phyloP scores from a whole-genome alignment of 2,113 vertebrate species.

The Mus spicilegus region DNA sequence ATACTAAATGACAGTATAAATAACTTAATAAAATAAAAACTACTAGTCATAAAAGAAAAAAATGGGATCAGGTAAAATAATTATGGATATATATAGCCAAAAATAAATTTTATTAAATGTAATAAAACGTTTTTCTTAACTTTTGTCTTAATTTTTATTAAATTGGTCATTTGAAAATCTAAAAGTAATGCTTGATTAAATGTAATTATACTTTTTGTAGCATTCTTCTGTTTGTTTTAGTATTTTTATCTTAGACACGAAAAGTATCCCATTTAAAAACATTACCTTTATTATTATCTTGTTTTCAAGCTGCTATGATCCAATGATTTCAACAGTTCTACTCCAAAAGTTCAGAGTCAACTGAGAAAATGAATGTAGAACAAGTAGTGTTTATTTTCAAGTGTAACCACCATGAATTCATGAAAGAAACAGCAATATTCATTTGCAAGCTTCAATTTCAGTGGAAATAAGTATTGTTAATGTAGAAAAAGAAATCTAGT shows the following conservation, averaged over 20 bases:
- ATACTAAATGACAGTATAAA: not conserved
- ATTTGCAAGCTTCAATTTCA: slow-evolving; percentile 40
- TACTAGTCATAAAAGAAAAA: not conserved
- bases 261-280: slow-evolving; percentile 62
- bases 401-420: not conserved
- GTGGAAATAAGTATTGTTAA: slow-evolving; percentile 7
- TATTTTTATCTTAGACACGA: not conserved
- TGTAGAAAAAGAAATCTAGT: slow-evolving; percentile 33
- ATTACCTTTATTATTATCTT: slow-evolving; percentile 49
- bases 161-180: not conserved
- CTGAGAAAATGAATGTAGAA: slow-evolving; percentile 34
- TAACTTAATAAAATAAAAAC: not conserved
- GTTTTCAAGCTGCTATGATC: not conserved
- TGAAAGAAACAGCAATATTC: slow-evolving; percentile 27
- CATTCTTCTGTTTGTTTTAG: not conserved
- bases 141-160: not conserved
- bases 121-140: not conserved
- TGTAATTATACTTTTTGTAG: not conserved
- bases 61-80: not conserved
- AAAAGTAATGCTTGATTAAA: not conserved
- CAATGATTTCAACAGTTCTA: slow-evolving; percentile 43
- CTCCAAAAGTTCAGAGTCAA: not conserved
- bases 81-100: not conserved
- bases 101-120: slow-evolving; percentile 35
- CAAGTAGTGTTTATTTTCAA: not conserved